Base-by-base conservation (phyloP, 2,888 invertebrate genomes). In the Drosophila suboccidentalis region DNA sequence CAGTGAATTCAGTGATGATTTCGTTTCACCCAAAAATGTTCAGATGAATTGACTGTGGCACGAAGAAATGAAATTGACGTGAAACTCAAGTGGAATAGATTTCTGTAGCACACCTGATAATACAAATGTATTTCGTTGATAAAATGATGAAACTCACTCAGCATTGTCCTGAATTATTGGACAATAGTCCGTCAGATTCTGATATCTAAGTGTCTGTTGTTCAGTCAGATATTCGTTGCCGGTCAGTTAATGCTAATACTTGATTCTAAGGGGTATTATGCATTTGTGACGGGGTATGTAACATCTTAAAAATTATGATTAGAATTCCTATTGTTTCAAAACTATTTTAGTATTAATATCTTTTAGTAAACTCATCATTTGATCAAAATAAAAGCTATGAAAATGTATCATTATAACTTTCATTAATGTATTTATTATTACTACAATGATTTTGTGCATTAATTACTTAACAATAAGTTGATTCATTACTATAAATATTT, bases 151-250 rank as follows among this genome's bases (percentile, higher is more conserved):
- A 36, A 9, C 51, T 38, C 38, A 29, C 46, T 22, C 10, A 38
- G 36, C 26, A 55, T 54, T 54, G 39, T 46, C 38, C 46, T 65
- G 36, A 58, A 58, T 64, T 46, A 51, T 60, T 65, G 34, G 53
- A 39, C 26, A 32, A 38, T 17, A 47, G 32, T 22, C 19, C 15
- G 1, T n/a, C n/a, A 17, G 59, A 26, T 51, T 59, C 26, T 32
- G 44, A 29, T 26, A 50, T 15, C 46, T 32, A 13, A 51, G 19
- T 32, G 10, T 11, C 13, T 41, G 19, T 54, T 54, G 54, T 43
- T 32, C 4, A 15, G 39, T 4, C 53, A 54, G 53, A 19, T 29
- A 55, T 43, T 17, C 9, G n/a, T 4, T 2, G 8, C 4, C 3
- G 32, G 32, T 1, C 32, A 39, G 4, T 11, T 15, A 50, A 9